A percentile compares a stretch with the other conserved stretches of the same genome.
Conservation (phyloP, 2,888 invertebrate genomes). For the Rosalia funebris region DNA sequence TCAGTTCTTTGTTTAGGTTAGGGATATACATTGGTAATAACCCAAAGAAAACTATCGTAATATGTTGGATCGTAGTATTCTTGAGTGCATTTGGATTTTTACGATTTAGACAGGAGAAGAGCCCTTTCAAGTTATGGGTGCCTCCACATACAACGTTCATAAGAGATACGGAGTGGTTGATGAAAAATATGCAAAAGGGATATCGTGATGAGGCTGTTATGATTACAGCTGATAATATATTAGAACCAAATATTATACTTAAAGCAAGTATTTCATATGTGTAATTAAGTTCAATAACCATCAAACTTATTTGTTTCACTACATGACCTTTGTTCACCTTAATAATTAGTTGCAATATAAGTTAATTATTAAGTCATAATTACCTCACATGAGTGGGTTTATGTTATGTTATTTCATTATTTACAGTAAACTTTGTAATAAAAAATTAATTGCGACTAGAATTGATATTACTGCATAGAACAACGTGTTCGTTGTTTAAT, state of each 20-base stretch:
- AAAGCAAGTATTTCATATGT: slow-evolving; percentile 60
- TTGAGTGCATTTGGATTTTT: slow-evolving; percentile 72
- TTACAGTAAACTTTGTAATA: no score
- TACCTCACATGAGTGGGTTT: no score
- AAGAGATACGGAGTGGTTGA: slow-evolving; percentile 77
- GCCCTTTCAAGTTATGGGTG: slow-evolving; percentile 81
- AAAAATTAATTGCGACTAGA: no score
- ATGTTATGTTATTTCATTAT: no score
- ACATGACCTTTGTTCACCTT: no score
- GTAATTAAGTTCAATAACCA: no score
- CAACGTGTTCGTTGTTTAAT: no score
- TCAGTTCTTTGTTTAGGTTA: slow-evolving; percentile 63
- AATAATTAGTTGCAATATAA: no score
- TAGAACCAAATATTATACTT: slow-evolving; percentile 70
- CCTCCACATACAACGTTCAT: slow-evolving; percentile 77
- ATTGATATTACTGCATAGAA: no score
- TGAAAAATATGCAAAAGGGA: slow-evolving; percentile 73
- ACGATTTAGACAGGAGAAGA: slow-evolving; percentile 77
- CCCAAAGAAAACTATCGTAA: slow-evolving; percentile 71
- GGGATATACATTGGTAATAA: slow-evolving; percentile 70
- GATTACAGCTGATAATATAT: slow-evolving; percentile 74
- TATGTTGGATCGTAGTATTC: slow-evolving; percentile 68
- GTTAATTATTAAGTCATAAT: no score
- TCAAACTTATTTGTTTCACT: no score
- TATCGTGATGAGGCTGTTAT: slow-evolving; percentile 72